A percentile compares a stretch with the other conserved stretches of the same genome.
Conservation (phyloP, 2,797 vertebrate genomes). For the Amniataba percoides region DNA sequence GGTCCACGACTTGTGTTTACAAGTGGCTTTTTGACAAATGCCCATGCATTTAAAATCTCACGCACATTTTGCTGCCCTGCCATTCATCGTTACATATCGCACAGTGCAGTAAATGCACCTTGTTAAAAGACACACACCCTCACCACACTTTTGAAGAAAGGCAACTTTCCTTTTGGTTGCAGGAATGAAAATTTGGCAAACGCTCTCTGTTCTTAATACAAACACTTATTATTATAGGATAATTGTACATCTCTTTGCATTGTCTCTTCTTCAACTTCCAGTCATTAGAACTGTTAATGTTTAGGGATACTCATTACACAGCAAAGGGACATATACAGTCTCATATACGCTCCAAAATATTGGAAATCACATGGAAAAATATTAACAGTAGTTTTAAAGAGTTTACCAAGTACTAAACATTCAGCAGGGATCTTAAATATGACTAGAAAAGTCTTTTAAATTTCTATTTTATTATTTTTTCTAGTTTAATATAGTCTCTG, state of each 20-base stretch:
- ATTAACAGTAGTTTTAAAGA: slow-evolving; percentile 70
- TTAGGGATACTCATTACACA: slow-evolving; percentile 65
- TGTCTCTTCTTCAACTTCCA: slow-evolving; percentile 33
- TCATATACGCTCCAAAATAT: slow-evolving; percentile 66
- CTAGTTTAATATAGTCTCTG: slow-evolving; percentile 20
- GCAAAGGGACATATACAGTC: slow-evolving; percentile 65
- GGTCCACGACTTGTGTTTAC: slow-evolving; percentile 22
- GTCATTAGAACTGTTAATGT: slow-evolving; percentile 50
- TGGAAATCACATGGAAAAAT: slow-evolving; percentile 76
- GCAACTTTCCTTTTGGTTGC: slow-evolving; percentile 70
- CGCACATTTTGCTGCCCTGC: slow-evolving; percentile 25
- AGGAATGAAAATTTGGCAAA: slow-evolving; percentile 59
- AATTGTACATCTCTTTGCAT: slow-evolving; percentile 48
- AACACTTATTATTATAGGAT: slow-evolving; percentile 31
- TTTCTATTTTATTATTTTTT: slow-evolving; percentile 17
- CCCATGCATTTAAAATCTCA: slow-evolving; percentile 31
- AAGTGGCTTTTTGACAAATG: slow-evolving; percentile 35
- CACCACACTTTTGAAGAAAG: slow-evolving; percentile 54
- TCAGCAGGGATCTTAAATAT: slow-evolving; percentile 67
- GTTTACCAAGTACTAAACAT: slow-evolving; percentile 80
- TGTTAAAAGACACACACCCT: slow-evolving; percentile 42
- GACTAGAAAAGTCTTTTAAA: slow-evolving; percentile 47
- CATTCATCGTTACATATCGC: slow-evolving; percentile 22
- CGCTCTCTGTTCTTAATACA: slow-evolving; percentile 28
- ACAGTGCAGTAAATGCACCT: slow-evolving; percentile 46